A percentile compares a stretch with the other conserved stretches of the same genome.
phyloP scores from a whole-genome alignment of 2,113 vertebrate genomes.

The Nyctibius bracteatus region DNA sequence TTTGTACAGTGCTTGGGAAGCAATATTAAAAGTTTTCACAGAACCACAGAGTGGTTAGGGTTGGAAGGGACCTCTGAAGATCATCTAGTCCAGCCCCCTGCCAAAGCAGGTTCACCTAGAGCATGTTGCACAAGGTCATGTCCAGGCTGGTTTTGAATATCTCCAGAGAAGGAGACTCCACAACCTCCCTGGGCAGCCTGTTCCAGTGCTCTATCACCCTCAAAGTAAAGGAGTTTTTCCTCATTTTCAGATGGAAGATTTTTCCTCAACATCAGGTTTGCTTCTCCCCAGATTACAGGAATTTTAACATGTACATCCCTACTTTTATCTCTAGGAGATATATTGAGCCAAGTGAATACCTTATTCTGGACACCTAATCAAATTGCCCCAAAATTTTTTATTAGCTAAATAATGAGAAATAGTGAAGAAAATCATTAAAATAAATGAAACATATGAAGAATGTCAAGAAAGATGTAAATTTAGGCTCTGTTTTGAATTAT shows the following conservation, averaged over 20 bases:
- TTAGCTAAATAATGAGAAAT: neutral
- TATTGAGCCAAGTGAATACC: neutral
- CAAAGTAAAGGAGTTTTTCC: too few species aligned
- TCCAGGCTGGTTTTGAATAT: too few species aligned
- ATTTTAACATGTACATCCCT: neutral
- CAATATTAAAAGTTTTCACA: neutral
- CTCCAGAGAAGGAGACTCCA: too few species aligned
- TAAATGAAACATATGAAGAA: neutral
- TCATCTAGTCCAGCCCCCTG: too few species aligned
- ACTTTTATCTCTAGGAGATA: neutral
- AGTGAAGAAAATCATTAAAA: neutral
- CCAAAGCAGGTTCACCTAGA: too few species aligned
- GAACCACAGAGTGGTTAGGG: too few species aligned
- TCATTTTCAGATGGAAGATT: too few species aligned
- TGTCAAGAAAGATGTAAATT: neutral
- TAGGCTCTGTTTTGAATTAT: neutral
- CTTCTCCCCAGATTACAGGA: neutral
- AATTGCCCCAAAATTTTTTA: neutral
- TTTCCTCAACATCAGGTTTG: neutral
- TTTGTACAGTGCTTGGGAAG: neutral
- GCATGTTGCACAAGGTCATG: too few species aligned
- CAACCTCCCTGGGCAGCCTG: too few species aligned
- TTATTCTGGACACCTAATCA: neutral
- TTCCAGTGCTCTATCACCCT: too few species aligned
- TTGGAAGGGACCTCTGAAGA: too few species aligned